These are phyloP conservation scores for Bambusicola thoracicus DNA, from an alignment of 2,113 vertebrate genomes.

Conservation along the genomic window DNA sequence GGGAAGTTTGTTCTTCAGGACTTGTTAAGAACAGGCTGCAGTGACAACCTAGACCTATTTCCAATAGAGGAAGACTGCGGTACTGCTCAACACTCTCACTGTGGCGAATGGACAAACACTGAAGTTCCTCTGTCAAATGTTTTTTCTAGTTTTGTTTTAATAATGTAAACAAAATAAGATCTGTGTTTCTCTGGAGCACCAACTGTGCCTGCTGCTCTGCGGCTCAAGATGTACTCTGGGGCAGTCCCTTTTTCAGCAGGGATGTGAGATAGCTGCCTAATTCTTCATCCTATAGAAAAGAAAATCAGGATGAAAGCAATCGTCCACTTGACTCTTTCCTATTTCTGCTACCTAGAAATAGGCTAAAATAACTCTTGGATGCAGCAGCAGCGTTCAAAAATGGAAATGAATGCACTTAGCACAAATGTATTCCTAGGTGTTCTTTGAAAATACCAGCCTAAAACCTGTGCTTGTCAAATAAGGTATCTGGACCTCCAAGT, in stretches of 20 bases:
- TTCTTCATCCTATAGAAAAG: conserved; percentile 88
- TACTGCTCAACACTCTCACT: not conserved
- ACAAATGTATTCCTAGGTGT: not conserved
- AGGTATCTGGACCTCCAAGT: not conserved
- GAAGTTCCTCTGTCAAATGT: not conserved
- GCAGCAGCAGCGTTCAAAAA: not conserved
- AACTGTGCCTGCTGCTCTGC: not conserved
- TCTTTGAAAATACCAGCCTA: accelerated
- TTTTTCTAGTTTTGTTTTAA: too few relatives aligned
- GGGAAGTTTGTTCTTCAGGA: not conserved
- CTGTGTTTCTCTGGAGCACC: accelerated
- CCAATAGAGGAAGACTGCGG: accelerated
- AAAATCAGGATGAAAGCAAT: not conserved
- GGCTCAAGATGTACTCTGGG: conserved; percentile 76
- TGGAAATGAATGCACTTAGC: accelerated
- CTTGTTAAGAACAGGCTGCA: not conserved
- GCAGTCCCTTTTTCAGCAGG: conserved; percentile 93
- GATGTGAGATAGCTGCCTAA: conserved; percentile 92
- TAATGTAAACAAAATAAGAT: not conserved
- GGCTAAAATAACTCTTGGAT: not conserved
- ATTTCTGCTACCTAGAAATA: not conserved
- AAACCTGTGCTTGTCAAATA: not conserved
- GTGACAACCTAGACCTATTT: accelerated
- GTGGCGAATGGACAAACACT: not conserved
- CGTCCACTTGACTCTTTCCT: accelerated